Evolutionary conservation across 1,140 invertebrate species (phyloP).

Genomic region (Drosophila sulfurigaster): DNA sequence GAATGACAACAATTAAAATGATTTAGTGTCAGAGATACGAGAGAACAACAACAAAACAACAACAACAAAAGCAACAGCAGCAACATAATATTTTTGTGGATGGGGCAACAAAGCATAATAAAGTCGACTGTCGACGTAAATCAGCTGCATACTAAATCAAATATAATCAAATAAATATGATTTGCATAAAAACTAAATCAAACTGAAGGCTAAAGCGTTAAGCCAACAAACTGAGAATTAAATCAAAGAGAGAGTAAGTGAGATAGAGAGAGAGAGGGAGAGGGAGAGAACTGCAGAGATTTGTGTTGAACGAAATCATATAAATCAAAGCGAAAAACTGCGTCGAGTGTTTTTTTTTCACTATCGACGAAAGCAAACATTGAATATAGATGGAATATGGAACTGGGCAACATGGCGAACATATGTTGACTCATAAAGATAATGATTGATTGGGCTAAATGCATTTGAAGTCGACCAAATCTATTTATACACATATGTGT

Average conservation of each 20-base stretch:
- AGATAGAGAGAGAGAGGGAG: background rate
- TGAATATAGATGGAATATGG: constrained; percentile 8
- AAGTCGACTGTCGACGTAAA: constrained; percentile 76
- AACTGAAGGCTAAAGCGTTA: constrained; percentile 51
- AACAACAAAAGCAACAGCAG: constrained; percentile 3
- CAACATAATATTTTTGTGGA: constrained; percentile 13
- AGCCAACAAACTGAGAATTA: constrained; percentile 58
- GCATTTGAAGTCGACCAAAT: constrained; percentile 23
- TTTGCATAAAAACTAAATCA: constrained; percentile 79
- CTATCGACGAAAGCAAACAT: constrained; percentile 49
- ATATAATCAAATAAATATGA: constrained; percentile 80
- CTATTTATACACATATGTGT: constrained; percentile 56
- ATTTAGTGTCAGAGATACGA: constrained; percentile 74
- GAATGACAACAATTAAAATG: constrained; percentile 83
- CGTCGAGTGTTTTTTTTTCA: constrained; percentile 38
- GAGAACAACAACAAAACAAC: constrained; percentile 34
- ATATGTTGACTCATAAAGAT: constrained; percentile 73
- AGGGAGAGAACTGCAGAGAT: constrained; percentile 25
- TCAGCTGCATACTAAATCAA: constrained; percentile 75
- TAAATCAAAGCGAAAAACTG: constrained; percentile 73
- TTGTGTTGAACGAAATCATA: constrained; percentile 26
- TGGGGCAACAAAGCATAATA: constrained; percentile 61
- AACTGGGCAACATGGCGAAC: constrained; percentile 51
- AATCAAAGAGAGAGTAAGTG: constrained; percentile 12
- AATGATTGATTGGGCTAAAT: constrained; percentile 74